Evolutionary conservation across 1,140 invertebrate genomes (phyloP), one percentile per base, ranked within the genome.

Genomic region (Tetramorium alpestre): DNA sequence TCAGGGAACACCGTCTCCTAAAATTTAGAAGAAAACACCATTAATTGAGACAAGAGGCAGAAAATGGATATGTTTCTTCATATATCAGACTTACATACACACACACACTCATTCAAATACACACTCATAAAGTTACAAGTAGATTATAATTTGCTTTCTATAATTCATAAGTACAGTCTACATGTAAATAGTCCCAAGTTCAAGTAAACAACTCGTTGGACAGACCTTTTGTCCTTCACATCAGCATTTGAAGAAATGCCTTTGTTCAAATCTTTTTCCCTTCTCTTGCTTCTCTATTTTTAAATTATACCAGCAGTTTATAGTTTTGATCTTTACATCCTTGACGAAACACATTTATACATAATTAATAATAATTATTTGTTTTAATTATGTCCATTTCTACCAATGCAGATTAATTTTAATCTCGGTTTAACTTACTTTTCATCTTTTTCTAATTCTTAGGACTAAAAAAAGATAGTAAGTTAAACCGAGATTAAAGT

Each of bases 1-100:
- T 92, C 41, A 65, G 92, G 93, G 84, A 93, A 93, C 88, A 89
- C 93, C 92, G 92, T 94, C 94, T 93, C 94, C 94, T 95, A 87
- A 60, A 90, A 92, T 25, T 8, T 38, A 56, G 0, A 60, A 73
- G 3, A 41, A 62, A 78, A 11, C 10, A 11, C 5, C 51, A 47
- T 78, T 65, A 78, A 25, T 67, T 22, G 22, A 67, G 0, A 1
- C 5, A 67, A 22, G 1, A 65, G 22, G 44, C 10, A 22, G n/a
- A 67, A 13, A 47, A 25, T 3, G n/a, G 2, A 6, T 47, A 47
- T 16, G 1, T 11, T 41, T 2, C n/a, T 38, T 25, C 16, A 0
- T 69, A 33, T 25, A 44, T 44, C n/a, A 69, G 10, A 65, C 47
- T 64, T 38, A 62, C 0, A 8, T 47, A 67, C 1, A 33, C 2